These are phyloP conservation scores for Agrypnus murinus DNA, from an alignment of 2,888 invertebrate species.

Conservation along the genomic window DNA sequence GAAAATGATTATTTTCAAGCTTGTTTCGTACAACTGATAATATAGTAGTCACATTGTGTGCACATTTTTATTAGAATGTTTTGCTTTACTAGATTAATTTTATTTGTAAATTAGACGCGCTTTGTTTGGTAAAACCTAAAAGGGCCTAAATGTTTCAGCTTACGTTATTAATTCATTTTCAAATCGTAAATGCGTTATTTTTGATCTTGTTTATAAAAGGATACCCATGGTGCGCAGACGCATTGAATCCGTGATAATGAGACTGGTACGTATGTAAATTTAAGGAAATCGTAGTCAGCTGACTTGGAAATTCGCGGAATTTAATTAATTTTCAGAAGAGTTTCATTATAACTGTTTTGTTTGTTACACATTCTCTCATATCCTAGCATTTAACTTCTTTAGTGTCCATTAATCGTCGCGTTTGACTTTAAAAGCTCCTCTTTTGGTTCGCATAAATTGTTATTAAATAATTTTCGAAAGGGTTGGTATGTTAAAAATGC, in stretches of 20 bases:
- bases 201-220: slow-evolving; percentile 44
- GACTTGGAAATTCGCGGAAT: slow-evolving; percentile 22
- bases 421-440: too few species aligned
- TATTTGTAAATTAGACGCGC: slow-evolving; percentile 29
- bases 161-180: neutral
- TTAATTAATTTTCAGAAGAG: slow-evolving; percentile 31
- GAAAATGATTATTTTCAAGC: neutral
- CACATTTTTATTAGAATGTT: slow-evolving; percentile 19
- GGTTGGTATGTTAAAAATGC: too few species aligned
- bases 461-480: too few species aligned
- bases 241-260: slow-evolving; percentile 62
- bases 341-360: slow-evolving; percentile 3
- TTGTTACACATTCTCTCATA: neutral
- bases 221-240: slow-evolving; percentile 63
- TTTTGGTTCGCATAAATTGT: too few species aligned
- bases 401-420: neutral
- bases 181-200: slow-evolving; percentile 22
- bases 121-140: slow-evolving; percentile 2
- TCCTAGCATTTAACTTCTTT: neutral
- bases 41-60: slow-evolving; percentile 28
- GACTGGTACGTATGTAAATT: slow-evolving; percentile 64
- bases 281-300: slow-evolving; percentile 39
- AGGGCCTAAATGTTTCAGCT: slow-evolving; percentile 19
- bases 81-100: slow-evolving; percentile 33
- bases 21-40: neutral